Conservation (phyloP, 2,113 vertebrate genomes). For the Psammodynastes pulverulentus region DNA sequence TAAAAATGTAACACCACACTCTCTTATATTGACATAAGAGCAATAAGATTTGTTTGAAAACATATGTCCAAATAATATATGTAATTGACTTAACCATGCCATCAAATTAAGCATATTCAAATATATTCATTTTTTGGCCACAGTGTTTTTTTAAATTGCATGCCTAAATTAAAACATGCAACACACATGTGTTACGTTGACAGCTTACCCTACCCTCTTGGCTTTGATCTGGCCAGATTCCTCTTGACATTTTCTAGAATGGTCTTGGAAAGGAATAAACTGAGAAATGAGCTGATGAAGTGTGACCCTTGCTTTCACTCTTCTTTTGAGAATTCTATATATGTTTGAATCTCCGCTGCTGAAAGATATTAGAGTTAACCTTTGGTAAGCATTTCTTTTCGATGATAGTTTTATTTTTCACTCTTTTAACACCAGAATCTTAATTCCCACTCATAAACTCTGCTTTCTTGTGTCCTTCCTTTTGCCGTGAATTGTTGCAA, state of each 20-base stretch:
- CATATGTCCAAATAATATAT: background rate
- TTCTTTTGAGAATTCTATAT: background rate
- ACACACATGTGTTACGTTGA: background rate
- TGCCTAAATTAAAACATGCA: background rate
- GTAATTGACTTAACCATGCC: background rate
- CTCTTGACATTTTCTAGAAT: background rate
- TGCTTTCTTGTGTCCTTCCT: background rate
- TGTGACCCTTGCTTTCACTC: background rate
- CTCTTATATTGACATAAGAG: background rate
- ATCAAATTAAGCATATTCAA: background rate
- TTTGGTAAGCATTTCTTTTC: background rate
- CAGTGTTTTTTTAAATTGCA: background rate
- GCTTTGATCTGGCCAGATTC: background rate
- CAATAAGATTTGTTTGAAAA: background rate
- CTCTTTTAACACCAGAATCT: background rate
- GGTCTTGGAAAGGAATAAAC: background rate
- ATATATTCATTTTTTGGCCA: background rate
- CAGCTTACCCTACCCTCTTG: too few relatives aligned
- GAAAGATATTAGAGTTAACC: background rate
- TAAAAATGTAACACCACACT: background rate
- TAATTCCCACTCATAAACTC: background rate
- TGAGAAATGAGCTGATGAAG: background rate
- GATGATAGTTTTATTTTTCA: background rate
- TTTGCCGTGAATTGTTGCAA: background rate
- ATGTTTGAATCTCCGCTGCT: background rate